Evolutionary conservation across 2,113 vertebrate genomes (phyloP).

Genomic region (Haemorhous mexicanus): DNA sequence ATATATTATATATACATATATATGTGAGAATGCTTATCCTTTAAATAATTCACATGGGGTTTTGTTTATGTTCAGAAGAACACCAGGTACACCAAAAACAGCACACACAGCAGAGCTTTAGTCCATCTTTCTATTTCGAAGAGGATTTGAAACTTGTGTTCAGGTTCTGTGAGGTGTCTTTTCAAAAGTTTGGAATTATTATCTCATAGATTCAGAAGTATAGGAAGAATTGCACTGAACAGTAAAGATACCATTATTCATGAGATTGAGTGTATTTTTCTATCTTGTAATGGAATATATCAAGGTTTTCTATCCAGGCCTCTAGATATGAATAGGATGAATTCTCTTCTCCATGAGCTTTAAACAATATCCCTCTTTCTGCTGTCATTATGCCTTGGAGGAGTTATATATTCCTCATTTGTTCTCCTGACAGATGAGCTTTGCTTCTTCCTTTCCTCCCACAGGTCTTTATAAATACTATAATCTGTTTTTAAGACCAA

Average conservation of each 20-base stretch:
- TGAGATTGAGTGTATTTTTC: neutral
- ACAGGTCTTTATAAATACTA: slow-evolving; percentile 56
- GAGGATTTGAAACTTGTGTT: neutral
- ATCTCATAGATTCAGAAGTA: neutral
- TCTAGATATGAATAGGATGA: slow-evolving; percentile 5
- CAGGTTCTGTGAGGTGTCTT: neutral
- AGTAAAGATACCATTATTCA: neutral
- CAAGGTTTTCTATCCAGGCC: neutral
- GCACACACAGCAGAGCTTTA: neutral
- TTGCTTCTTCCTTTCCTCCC: slow-evolving; percentile 50
- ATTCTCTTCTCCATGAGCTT: slow-evolving; percentile 17
- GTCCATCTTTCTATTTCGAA: neutral
- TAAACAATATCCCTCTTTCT: slow-evolving; percentile 14
- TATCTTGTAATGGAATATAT: neutral
- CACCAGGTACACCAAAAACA: neutral
- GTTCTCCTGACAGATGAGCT: slow-evolving; percentile 45
- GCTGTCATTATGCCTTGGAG: slow-evolving; percentile 28
- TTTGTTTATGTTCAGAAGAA: neutral
- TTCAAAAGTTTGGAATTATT: neutral
- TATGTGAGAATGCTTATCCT: neutral
- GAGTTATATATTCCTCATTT: neutral
- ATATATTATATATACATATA: neutral
- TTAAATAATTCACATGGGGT: neutral
- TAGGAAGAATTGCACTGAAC: neutral
- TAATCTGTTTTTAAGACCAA: slow-evolving; percentile 51